Conservation (phyloP, 2,888 invertebrate species). For the Pseudococcus longispinus region DNA sequence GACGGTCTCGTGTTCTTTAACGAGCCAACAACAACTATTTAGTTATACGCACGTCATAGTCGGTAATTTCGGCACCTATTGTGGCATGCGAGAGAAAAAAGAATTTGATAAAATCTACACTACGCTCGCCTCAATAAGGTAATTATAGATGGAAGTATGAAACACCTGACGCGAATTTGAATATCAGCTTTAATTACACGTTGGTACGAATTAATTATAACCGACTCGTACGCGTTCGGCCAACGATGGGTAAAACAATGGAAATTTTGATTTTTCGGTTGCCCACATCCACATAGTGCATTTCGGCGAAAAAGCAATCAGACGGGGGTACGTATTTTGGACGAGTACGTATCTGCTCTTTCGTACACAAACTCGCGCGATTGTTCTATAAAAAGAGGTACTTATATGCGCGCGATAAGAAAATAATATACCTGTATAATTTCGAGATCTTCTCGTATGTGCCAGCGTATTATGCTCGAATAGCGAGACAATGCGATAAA, state of each 20-base stretch:
- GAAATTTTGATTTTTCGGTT: conserved; percentile 4
- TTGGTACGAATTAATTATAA: conserved; percentile 18
- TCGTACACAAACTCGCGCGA: background rate
- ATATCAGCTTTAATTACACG: conserved; percentile 24
- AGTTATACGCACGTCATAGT: background rate
- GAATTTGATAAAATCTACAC: background rate
- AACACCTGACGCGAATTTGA: conserved; percentile 28
- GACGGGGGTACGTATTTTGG: background rate
- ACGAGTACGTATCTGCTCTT: background rate
- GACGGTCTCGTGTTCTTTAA: background rate
- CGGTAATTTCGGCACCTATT: conserved; percentile 19
- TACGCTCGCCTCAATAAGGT: background rate
- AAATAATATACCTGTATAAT: background rate
- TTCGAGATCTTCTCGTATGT: background rate
- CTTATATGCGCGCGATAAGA: background rate
- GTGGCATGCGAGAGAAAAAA: background rate
- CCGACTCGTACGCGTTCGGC: background rate
- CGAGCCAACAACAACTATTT: background rate
- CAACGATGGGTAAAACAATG: background rate
- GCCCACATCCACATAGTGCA: too few species aligned
- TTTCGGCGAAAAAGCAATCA: background rate
- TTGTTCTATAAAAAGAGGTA: background rate
- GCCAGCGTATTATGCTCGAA: too few species aligned
- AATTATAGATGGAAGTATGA: conserved; percentile 1
- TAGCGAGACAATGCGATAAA: background rate